Percentiles rank a stretch among this genome's conserved stretches.
These are phyloP conservation scores for Drosophila auraria DNA, from an alignment of 1,140 invertebrate species.

Conservation along the genomic window DNA sequence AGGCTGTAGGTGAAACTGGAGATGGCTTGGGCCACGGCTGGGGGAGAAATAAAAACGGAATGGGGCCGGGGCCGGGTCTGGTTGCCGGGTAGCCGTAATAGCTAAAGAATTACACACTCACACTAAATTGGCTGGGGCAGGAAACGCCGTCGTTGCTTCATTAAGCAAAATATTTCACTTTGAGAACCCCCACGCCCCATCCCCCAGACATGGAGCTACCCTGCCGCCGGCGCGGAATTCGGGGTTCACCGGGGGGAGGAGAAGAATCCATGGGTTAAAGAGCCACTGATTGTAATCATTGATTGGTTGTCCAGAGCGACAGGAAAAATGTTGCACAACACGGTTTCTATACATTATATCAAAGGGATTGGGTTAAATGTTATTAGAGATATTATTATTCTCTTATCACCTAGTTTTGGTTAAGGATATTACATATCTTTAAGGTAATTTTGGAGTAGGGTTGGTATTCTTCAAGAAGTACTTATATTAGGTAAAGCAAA, in stretches of 20 bases:
- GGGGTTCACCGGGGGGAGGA: not conserved
- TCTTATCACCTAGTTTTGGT: constrained; percentile 11
- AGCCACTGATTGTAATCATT: constrained; percentile 46
- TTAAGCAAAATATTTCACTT: constrained; percentile 82
- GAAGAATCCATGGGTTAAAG: constrained; percentile 13
- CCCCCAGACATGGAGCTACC: constrained; percentile 7
- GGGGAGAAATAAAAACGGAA: constrained; percentile 8
- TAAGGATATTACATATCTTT: not conserved
- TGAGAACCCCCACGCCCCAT: constrained; percentile 26
- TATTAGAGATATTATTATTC: constrained; percentile 2
- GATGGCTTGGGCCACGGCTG: not conserved
- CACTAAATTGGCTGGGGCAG: constrained; percentile 84
- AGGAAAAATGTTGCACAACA: not conserved
- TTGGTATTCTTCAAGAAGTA: too few species aligned
- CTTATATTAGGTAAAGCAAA: too few species aligned
- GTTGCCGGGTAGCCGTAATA: constrained; percentile 71
- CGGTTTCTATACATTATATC: not conserved
- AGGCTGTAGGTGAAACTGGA: constrained; percentile 36
- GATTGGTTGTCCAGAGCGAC: constrained; percentile 39
- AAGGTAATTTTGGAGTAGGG: too few species aligned
- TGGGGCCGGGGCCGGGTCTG: constrained; percentile 5
- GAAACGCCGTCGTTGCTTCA: constrained; percentile 84
- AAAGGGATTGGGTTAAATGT: not conserved
- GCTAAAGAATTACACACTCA: constrained; percentile 85
- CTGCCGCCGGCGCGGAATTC: not conserved